Evolutionary conservation across 2,888 invertebrate genomes (phyloP), one percentile per base, ranked within the genome.

Genomic region (Meta bourneti): DNA sequence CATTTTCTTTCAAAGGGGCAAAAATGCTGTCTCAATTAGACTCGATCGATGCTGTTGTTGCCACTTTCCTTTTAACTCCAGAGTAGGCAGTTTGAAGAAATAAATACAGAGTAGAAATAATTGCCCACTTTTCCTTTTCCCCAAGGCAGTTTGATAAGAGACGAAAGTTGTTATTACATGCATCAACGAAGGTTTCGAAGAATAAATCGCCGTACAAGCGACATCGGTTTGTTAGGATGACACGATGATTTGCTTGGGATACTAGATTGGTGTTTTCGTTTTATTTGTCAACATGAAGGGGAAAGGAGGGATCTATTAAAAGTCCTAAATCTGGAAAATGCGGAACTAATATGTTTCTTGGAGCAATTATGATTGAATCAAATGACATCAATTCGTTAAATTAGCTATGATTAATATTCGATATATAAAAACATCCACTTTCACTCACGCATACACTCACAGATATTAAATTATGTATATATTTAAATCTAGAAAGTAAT

Each of bases 31-130:
- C 85, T 86, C 85, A 86, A 86, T 86, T 86, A 86, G 85, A 51
- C 11, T 69, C 70, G 85, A 86, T 86, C 85, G 78, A 86, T 77
- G n/a, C 48, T 54, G 75, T 16, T 75, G 85, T 78, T 49, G 19
- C 61, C 69, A 13, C 78, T 70, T 70, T 51, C 74, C 84, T 84
- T 75, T 75, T 74, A 74, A 84, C 84, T 82, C 51, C 51, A 51
- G 71, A n/a, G 69, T 86, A 70, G 85, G 85, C 19, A 86, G 61
- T 78, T 78, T 86, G 74, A 51, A 77, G 85, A 78, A 86, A 86
- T 86, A 86, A 86, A 19, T 86, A 86, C 51, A 69, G 85, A 77
- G 85, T 77, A 69, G 85, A 77, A 86, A 86, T 86, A 86, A 86
- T 77, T 86, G 69, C 69, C 85, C 78, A 70, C 69, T 86, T 86